These are phyloP conservation scores for Hypolimnas misippus DNA, from an alignment of 2,888 invertebrate species.

Conservation along the genomic window DNA sequence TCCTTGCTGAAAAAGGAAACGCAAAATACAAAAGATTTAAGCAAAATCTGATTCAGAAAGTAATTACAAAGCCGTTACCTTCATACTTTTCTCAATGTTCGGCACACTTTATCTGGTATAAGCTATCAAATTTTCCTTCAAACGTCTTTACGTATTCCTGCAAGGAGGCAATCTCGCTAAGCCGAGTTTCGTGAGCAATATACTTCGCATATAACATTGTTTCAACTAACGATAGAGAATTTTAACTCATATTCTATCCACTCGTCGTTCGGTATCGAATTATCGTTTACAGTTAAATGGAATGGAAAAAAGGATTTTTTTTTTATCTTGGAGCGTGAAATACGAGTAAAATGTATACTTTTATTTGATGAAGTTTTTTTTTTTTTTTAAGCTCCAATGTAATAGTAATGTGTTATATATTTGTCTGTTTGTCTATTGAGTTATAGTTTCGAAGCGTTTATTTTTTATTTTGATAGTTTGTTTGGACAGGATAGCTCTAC, in stretches of 20 bases:
- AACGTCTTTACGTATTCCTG: constrained; percentile 67
- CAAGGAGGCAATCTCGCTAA: constrained; percentile 78
- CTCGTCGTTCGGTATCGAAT: constrained; percentile 38
- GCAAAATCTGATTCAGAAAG: constrained; percentile 1
- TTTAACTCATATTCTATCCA: constrained; percentile 59
- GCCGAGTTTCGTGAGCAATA: constrained; percentile 78
- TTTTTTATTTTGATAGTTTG: too few relatives aligned
- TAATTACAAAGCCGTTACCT: constrained; percentile 1
- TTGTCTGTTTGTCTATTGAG: too few relatives aligned
- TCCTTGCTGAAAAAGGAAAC: too few relatives aligned
- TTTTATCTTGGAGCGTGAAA: constrained; percentile 24
- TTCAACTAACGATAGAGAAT: constrained; percentile 57
- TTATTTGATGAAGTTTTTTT: background rate
- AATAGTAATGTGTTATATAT: too few relatives aligned
- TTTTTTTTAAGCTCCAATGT: too few relatives aligned
- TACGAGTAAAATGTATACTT: constrained; percentile 10
- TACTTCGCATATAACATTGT: constrained; percentile 72
- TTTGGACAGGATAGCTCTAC: too few relatives aligned
- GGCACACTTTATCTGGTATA: constrained; percentile 61
- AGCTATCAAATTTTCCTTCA: constrained; percentile 77
- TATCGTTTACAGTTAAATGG: constrained; percentile 45
- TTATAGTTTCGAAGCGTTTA: too few relatives aligned
- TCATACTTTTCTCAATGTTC: constrained; percentile 12
- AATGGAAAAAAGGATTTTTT: constrained; percentile 41
- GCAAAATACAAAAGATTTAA: background rate